Conservation (phyloP, 2,888 invertebrate species). For the Eugnorisma glareosa region DNA sequence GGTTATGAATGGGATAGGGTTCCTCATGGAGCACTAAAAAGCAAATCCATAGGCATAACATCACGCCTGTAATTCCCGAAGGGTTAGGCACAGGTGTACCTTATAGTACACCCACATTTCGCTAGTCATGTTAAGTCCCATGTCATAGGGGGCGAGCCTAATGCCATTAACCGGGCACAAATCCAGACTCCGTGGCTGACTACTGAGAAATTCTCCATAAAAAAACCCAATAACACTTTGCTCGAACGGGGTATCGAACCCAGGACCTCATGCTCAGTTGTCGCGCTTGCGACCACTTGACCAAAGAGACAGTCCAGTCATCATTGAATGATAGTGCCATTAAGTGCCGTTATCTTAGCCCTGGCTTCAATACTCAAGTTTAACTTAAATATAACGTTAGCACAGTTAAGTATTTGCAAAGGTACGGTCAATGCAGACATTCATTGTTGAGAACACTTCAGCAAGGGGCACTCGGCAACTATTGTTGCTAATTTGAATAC, state of each 20-base stretch:
- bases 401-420: slow-evolving; percentile 9
- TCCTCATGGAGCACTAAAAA: background rate
- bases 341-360: background rate
- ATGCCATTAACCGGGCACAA: too few species aligned
- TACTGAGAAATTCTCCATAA: too few species aligned
- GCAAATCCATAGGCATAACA: background rate
- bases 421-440: background rate
- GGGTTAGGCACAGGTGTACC: too few species aligned
- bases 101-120: too few species aligned
- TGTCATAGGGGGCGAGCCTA: too few species aligned
- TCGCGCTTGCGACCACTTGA: background rate
- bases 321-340: background rate
- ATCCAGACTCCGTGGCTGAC: too few species aligned
- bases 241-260: too few species aligned
- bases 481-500: background rate
- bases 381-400: background rate
- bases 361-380: slow-evolving; percentile 1
- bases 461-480: background rate
- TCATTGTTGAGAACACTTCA: background rate
- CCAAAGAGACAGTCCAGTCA: background rate
- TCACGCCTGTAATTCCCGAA: background rate
- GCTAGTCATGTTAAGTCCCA: too few species aligned
- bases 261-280: too few species aligned
- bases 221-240: too few species aligned
- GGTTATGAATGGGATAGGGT: background rate